Evolutionary conservation across 2,113 vertebrate genomes (phyloP), one percentile per base, ranked within the genome.

Genomic region (Panthera tigris): DNA sequence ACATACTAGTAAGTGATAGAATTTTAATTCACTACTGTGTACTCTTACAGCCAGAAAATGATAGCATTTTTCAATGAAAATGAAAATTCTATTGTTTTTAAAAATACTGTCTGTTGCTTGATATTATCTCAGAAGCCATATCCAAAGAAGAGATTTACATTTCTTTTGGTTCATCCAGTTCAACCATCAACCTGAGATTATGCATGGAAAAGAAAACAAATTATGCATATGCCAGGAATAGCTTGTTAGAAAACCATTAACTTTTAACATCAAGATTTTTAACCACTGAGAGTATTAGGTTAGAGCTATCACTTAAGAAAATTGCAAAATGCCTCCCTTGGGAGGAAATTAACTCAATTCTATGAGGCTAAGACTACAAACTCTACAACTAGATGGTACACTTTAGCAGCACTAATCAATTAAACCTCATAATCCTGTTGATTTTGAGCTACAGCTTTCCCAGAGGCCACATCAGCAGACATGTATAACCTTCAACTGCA

Each of bases 251-350:
- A 98, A 86, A 18, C 39, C 61, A 82, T 88, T 94, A 97, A 97
- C 84, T 95, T 97, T 92, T 96, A 97, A 91, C 81, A 94, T 86
- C n/a, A 91, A 66, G 66, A 94, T 91, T 97, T 97, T 97, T 95
- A 97, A 97, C 74, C 79, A 95, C 65, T 68, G 81, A 97, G 71
- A 82, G 82, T 95, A 91, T 91, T 94, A 96, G 94, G 88, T 97
- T 97, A 97, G 96, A 96, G 27, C 94, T 88, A 95, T 97, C 84
- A 89, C 85, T 97, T 95, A 94, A 97, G 82, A 97, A 96, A 97
- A 97, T 76, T 97, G 69, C 45, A 97, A 94, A 93, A 94, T 82
- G n/a, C 33, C 45, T 96, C 86, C 89, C 68, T 73, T 71, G 68
- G 88, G 95, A 95, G 55, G 16, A 97, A 97, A 97, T 86, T 88